A percentile compares a stretch with the other conserved stretches of the same genome.
phyloP scores from a whole-genome alignment of 2,113 vertebrate species.

The Equus przewalskii region DNA sequence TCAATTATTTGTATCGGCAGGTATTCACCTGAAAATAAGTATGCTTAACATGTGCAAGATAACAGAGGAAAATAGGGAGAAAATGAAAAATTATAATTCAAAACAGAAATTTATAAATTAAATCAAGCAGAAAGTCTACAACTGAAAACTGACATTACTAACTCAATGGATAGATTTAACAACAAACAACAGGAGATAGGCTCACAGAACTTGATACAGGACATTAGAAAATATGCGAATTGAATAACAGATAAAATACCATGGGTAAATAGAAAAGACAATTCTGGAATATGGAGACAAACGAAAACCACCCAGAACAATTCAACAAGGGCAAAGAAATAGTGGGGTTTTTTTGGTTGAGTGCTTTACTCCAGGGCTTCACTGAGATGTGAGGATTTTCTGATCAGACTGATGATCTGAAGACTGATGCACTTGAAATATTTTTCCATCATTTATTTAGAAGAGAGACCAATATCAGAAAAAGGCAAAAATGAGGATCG shows the following conservation, averaged over 20 bases:
- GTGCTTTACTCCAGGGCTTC: background rate
- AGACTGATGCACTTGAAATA: background rate
- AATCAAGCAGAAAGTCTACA: background rate
- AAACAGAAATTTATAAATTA: background rate
- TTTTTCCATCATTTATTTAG: slow-evolving; percentile 14
- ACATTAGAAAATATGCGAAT: background rate
- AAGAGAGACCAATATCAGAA: background rate
- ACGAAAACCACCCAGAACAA: background rate
- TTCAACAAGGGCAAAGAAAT: background rate
- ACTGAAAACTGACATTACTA: background rate
- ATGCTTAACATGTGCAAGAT: background rate
- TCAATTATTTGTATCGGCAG: background rate
- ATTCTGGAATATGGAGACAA: background rate
- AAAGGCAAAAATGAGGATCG: background rate
- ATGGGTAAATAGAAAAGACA: background rate
- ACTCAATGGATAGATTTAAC: background rate
- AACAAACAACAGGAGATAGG: background rate
- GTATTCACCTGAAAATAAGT: background rate
- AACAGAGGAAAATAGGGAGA: background rate
- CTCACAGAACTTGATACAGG: background rate
- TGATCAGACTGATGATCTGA: background rate
- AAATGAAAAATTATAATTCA: background rate
- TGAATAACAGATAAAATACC: background rate
- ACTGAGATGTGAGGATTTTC: background rate
- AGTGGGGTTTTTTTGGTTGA: background rate